These are phyloP conservation scores for Lepidurus packardi DNA, from an alignment of 1,140 invertebrate genomes.

Conservation along the genomic window DNA sequence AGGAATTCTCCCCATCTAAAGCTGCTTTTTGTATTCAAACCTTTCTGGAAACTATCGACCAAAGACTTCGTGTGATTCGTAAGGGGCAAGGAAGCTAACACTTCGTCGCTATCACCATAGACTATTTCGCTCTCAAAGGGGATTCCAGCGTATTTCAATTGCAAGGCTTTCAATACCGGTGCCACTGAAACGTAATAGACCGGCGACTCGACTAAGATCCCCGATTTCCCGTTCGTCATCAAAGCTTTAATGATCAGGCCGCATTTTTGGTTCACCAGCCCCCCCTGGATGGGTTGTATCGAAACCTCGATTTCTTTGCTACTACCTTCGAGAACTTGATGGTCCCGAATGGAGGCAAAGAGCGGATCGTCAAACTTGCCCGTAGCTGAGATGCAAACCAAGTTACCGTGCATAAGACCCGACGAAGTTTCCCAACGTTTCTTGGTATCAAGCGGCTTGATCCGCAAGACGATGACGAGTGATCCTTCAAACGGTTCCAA, in stretches of 20 bases:
- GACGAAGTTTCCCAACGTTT: neutral
- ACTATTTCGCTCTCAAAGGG: conserved; percentile 31
- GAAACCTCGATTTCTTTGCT: conserved; percentile 15
- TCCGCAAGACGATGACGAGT: conserved; percentile 14
- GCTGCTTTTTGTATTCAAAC: neutral
- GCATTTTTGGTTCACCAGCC: neutral
- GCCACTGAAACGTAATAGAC: conserved; percentile 27
- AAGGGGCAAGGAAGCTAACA: neutral
- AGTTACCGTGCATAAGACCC: conserved; percentile 22
- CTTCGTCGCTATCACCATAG: neutral
- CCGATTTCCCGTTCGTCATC: conserved; percentile 26
- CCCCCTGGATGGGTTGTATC: conserved; percentile 25
- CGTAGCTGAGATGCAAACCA: conserved; percentile 31
- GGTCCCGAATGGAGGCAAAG: conserved; percentile 24
- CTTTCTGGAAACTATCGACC: neutral
- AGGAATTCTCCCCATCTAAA: neutral
- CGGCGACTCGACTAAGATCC: conserved; percentile 29
- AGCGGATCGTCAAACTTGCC: conserved; percentile 30
- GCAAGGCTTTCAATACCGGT: conserved; percentile 27
- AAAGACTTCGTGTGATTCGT: neutral
- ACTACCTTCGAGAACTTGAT: neutral
- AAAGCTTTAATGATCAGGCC: neutral
- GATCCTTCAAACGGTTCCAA: conserved; percentile 24
- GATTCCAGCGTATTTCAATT: conserved; percentile 14
- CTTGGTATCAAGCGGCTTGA: conserved; percentile 23